Conservation (phyloP, 2,113 vertebrate genomes). For the Etia nguti region DNA sequence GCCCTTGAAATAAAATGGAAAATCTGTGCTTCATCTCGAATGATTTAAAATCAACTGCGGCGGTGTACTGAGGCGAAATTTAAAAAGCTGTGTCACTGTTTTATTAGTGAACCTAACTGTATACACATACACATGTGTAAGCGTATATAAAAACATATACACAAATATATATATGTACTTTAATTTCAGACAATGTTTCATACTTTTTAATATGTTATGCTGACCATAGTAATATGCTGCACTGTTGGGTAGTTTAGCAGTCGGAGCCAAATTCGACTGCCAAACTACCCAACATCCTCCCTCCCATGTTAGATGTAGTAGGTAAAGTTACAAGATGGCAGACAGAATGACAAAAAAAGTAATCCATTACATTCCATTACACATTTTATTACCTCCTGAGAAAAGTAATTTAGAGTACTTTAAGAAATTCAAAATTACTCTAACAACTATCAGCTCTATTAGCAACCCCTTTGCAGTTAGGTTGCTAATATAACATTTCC, state of each 20-base stretch:
- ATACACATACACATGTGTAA: not conserved
- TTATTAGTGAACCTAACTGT: not conserved
- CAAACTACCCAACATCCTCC: no score
- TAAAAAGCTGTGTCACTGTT: not conserved
- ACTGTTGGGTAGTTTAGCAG: not conserved
- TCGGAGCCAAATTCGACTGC: no score
- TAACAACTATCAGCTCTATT: no score
- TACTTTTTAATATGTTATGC: not conserved
- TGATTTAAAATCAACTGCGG: not conserved
- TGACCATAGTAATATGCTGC: not conserved
- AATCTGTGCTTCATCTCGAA: not conserved
- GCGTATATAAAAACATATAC: not conserved
- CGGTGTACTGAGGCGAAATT: not conserved
- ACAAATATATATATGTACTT: not conserved
- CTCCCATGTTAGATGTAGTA: no score
- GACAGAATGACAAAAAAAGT: not conserved
- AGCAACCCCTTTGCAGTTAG: not conserved
- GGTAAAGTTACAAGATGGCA: not conserved
- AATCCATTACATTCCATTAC: not conserved
- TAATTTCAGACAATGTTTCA: rapidly evolving
- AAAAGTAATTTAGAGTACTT: not conserved
- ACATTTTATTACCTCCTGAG: not conserved
- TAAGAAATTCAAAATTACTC: no score
- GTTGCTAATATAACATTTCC: not conserved
- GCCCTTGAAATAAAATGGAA: not conserved